These are phyloP conservation scores for Prorops nasuta DNA, from an alignment of 1,140 invertebrate species.

Conservation along the genomic window DNA sequence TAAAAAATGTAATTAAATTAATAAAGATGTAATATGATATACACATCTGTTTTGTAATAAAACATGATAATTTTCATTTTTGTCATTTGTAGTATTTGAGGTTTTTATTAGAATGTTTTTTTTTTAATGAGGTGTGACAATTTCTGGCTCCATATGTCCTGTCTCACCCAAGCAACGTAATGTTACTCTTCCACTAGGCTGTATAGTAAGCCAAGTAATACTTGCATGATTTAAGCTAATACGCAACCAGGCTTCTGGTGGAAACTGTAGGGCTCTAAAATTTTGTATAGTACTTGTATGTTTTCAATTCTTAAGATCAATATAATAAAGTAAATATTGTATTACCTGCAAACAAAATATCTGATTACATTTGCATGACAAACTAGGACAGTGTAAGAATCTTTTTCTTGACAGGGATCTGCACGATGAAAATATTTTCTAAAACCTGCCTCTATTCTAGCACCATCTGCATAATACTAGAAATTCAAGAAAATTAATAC, in stretches of 20 bases:
- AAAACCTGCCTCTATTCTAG: conserved; percentile 96
- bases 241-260: conserved; percentile 93
- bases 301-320: conserved; percentile 3
- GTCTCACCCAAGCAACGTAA: conserved; percentile 80
- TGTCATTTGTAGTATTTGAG: too few species aligned
- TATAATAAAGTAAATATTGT: conserved; percentile 5
- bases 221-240: conserved; percentile 89
- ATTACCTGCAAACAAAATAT: conserved; percentile 94
- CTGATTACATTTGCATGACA: conserved; percentile 98
- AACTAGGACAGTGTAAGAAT: conserved; percentile 90
- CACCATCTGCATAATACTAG: conserved; percentile 91
- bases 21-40: too few species aligned
- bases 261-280: conserved; percentile 92
- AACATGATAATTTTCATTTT: too few species aligned
- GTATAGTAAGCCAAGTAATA: conserved; percentile 88
- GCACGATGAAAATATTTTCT: conserved; percentile 92
- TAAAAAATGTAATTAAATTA: neutral
- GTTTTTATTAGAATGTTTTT: too few species aligned
- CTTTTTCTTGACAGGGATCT: conserved; percentile 72
- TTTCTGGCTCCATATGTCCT: conserved; percentile 81
- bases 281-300: conserved; percentile 21
- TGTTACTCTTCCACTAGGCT: conserved; percentile 81
- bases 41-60: too few species aligned
- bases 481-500: conserved; percentile 14
- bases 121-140: conserved; percentile 57